Conservation (phyloP, 1,140 invertebrate species). For the Brachionus manjavacas region DNA sequence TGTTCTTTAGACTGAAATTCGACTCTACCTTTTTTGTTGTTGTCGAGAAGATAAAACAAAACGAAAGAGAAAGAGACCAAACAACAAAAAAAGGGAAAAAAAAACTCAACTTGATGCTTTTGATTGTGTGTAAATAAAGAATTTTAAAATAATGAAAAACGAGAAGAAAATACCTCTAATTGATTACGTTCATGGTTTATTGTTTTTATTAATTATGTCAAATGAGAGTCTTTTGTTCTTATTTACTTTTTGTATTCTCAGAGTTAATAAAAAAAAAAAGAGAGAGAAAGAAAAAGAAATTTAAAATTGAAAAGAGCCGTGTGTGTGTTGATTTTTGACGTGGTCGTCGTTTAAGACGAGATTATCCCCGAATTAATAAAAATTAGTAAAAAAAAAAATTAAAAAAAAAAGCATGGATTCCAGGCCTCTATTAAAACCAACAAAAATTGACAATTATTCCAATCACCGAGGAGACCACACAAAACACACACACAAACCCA, state of each 20-base stretch:
- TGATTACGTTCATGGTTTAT: slow-evolving; percentile 21
- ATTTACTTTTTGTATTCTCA: slow-evolving; percentile 31
- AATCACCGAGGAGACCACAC: not conserved
- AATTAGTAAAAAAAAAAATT: too few relatives aligned
- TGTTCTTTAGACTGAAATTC: not conserved
- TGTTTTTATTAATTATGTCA: slow-evolving; percentile 36
- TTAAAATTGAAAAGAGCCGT: not conserved
- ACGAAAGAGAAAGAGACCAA: not conserved
- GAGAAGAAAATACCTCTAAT: slow-evolving; percentile 15
- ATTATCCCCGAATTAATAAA: slow-evolving; percentile 7
- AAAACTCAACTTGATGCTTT: not conserved
- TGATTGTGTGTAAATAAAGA: slow-evolving; percentile 28
- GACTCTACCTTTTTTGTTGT: not conserved
- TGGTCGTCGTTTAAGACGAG: not conserved
- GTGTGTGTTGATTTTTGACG: not conserved
- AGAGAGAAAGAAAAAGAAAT: not conserved
- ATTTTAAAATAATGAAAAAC: not conserved
- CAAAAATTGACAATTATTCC: not conserved
- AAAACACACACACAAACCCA: not conserved
- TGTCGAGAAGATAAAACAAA: not conserved
- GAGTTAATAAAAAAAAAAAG: slow-evolving; percentile 1
- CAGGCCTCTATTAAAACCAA: not conserved
- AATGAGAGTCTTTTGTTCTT: not conserved
- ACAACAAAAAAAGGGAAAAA: not conserved
- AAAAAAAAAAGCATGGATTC: not conserved